phyloP scores from a whole-genome alignment of 2,888 invertebrate genomes.

The Pharmacophagus antenor region DNA sequence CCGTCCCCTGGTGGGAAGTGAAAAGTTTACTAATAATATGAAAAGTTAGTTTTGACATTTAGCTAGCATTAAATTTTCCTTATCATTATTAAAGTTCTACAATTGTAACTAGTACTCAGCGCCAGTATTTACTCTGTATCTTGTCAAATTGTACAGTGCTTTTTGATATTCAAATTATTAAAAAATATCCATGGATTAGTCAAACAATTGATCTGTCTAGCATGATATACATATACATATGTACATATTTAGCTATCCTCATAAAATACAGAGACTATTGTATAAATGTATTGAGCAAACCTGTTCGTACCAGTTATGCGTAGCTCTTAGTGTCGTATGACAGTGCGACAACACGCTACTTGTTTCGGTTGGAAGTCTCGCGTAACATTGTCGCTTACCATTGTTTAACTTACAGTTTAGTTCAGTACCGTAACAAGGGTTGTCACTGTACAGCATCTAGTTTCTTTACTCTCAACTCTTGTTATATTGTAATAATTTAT shows the following conservation, averaged over 20 bases:
- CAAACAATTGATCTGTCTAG: too few species aligned
- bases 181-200: too few species aligned
- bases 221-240: too few species aligned
- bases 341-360: slow-evolving; percentile 59
- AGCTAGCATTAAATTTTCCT: too few species aligned
- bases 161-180: too few species aligned
- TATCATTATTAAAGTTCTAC: too few species aligned
- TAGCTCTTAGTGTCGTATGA: slow-evolving; percentile 39
- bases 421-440: slow-evolving; percentile 42
- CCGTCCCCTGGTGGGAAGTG: too few species aligned
- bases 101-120: too few species aligned
- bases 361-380: slow-evolving; percentile 42
- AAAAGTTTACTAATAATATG: too few species aligned
- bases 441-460: background rate
- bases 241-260: background rate
- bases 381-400: slow-evolving; percentile 39
- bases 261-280: background rate
- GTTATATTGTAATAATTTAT: background rate
- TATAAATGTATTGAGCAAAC: background rate
- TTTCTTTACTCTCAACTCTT: background rate
- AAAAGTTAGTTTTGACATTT: too few species aligned
- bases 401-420: slow-evolving; percentile 53
- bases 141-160: too few species aligned
- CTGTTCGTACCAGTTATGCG: slow-evolving; percentile 10
- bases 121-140: too few species aligned